Conservation (phyloP, 2,113 vertebrate species). For the Gnathonemus longibarbis region DNA sequence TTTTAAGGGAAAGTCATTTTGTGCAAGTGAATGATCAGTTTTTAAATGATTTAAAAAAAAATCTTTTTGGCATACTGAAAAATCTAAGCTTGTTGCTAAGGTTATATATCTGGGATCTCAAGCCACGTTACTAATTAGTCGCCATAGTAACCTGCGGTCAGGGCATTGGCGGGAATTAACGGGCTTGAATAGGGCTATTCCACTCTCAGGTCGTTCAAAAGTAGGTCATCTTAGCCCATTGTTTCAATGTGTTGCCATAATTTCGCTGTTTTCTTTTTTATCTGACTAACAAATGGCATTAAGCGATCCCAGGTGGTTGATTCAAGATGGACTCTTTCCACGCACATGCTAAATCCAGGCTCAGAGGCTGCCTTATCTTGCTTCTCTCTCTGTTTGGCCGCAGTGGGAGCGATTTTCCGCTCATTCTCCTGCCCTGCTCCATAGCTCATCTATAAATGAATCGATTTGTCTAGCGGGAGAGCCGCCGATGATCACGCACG, state of each 20-base stretch:
- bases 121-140: not conserved
- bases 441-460: not conserved
- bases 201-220: not conserved
- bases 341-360: not conserved
- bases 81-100: not conserved
- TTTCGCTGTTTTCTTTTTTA: not conserved
- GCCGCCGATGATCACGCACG: not conserved
- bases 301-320: not conserved
- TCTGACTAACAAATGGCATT: not conserved
- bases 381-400: not conserved
- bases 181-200: not conserved
- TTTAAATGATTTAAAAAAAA: not conserved
- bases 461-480: not conserved
- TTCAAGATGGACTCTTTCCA: not conserved
- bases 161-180: not conserved
- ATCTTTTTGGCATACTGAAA: not conserved
- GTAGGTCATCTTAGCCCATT: not conserved
- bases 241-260: not conserved
- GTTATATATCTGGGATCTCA: not conserved
- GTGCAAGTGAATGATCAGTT: not conserved
- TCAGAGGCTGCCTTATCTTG: not conserved
- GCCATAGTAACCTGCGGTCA: not conserved
- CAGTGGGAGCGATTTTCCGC: not conserved
- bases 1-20: not conserved
- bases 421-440: not conserved